Percentiles rank a stretch among this genome's conserved stretches.
Evolutionary conservation across 2,888 invertebrate genomes (phyloP).

Genomic region (Hirtodrosophila confusa): DNA sequence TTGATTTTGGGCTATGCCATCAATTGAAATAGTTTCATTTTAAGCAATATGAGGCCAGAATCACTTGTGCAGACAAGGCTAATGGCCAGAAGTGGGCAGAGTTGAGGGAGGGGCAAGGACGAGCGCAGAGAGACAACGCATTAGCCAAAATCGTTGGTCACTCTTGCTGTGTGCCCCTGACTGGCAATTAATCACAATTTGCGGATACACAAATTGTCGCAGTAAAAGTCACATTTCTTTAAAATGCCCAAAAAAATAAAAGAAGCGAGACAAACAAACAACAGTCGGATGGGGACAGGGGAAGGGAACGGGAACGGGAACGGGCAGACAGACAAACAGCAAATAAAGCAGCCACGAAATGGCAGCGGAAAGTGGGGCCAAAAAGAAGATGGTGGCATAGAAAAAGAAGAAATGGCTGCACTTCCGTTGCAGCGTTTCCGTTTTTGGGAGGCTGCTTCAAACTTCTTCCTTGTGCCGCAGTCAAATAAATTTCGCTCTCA

Average conservation of each 20-base stretch:
- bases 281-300: background rate
- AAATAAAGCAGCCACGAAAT: constrained; percentile 60
- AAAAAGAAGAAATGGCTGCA: constrained; percentile 48
- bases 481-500: constrained; percentile 74
- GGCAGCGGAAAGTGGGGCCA: constrained; percentile 56
- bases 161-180: background rate
- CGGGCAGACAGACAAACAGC: constrained; percentile 42
- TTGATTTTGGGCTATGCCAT: background rate
- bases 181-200: constrained; percentile 68
- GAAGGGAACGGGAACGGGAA: too few species aligned
- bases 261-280: constrained; percentile 5
- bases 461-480: constrained; percentile 69
- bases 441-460: constrained; percentile 60
- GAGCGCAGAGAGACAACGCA: constrained; percentile 27
- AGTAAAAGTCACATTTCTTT: constrained; percentile 74
- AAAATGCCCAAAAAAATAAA: constrained; percentile 32
- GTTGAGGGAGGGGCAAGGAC: constrained; percentile 16
- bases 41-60: background rate
- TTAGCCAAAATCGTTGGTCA: constrained; percentile 25
- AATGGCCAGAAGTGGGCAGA: constrained; percentile 10
- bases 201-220: constrained; percentile 72
- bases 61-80: background rate
- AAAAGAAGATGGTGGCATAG: constrained; percentile 32
- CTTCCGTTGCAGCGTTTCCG: constrained; percentile 69
- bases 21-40: background rate